Percentiles rank a stretch among this genome's conserved stretches.
phyloP scores from a whole-genome alignment of 2,113 vertebrate species.

The Oryzias celebensis region DNA sequence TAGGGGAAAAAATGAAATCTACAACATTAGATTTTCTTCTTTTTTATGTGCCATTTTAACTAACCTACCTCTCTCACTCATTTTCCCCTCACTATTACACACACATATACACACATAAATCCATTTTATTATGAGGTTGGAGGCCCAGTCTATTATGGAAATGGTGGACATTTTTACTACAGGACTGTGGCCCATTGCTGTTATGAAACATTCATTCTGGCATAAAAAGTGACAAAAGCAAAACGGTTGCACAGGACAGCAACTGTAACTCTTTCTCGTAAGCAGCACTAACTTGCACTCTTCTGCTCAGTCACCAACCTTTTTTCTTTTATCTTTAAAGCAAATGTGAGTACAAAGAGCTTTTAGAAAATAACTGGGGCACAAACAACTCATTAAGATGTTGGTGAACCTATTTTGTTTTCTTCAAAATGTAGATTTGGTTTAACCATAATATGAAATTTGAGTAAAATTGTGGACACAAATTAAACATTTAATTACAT shows the following conservation, averaged over 20 bases:
- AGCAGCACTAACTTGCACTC: constrained; percentile 21
- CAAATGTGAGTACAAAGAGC: constrained; percentile 19
- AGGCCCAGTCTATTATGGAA: constrained; percentile 43
- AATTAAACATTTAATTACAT: too few relatives aligned
- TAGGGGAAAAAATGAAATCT: too few relatives aligned
- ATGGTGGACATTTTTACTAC: constrained; percentile 46
- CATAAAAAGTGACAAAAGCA: constrained; percentile 1
- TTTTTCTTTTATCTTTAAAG: constrained; percentile 36
- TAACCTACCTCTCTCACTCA: too few relatives aligned
- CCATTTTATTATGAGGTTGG: constrained; percentile 37
- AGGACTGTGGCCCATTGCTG: constrained; percentile 28
- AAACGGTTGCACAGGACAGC: constrained; percentile 37
- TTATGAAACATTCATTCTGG: constrained; percentile 48
- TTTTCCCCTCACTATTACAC: not conserved
- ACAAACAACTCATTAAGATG: too few relatives aligned
- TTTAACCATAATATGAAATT: too few relatives aligned
- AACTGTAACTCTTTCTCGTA: constrained; percentile 31
- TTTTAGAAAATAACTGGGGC: not conserved
- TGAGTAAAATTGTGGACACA: too few relatives aligned
- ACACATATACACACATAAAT: constrained; percentile 31
- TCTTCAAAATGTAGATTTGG: too few relatives aligned
- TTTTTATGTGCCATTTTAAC: too few relatives aligned
- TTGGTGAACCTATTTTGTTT: too few relatives aligned
- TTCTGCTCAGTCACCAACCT: constrained; percentile 14
- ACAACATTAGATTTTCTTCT: too few relatives aligned